These are phyloP conservation scores for Drosophila erecta DNA, from an alignment of 1,140 invertebrate species.

Conservation along the genomic window DNA sequence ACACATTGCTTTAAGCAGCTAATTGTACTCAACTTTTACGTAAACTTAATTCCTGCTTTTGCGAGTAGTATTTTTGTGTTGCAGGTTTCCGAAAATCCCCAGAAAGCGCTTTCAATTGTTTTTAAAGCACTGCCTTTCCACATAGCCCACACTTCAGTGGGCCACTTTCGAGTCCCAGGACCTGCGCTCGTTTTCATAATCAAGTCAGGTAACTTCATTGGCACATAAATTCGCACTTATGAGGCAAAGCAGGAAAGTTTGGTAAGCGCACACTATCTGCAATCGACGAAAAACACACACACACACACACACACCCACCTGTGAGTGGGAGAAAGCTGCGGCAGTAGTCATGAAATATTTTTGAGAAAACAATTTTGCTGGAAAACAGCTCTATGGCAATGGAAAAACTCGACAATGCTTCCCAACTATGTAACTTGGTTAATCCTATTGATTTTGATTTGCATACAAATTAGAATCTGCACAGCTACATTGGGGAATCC, in stretches of 20 bases:
- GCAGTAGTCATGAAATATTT: slow-evolving; percentile 62
- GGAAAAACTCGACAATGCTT: slow-evolving; percentile 44
- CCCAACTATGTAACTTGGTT: slow-evolving; percentile 71
- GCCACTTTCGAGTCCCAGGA: neutral
- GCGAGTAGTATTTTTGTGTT: neutral
- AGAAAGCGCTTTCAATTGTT: slow-evolving; percentile 2
- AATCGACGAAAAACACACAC: slow-evolving; percentile 16
- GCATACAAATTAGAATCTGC: slow-evolving; percentile 79
- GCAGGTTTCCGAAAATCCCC: neutral
- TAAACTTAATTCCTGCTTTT: neutral
- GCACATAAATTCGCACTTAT: slow-evolving; percentile 63
- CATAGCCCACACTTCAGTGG: neutral
- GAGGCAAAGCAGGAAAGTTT: slow-evolving; percentile 59
- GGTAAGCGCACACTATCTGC: slow-evolving; percentile 58
- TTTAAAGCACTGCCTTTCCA: neutral
- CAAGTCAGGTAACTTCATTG: slow-evolving; percentile 36
- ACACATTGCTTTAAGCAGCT: no score
- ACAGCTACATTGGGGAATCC: slow-evolving; percentile 16
- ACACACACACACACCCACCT: neutral
- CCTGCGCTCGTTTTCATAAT: slow-evolving; percentile 20
- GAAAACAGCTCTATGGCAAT: slow-evolving; percentile 36
- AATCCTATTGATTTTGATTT: slow-evolving; percentile 83
- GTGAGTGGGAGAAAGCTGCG: neutral
- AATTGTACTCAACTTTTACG: neutral
- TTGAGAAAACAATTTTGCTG: slow-evolving; percentile 72